A percentile compares a stretch with the other conserved stretches of the same genome.
These are phyloP conservation scores for Apamea crenata DNA, from an alignment of 2,888 invertebrate genomes.

Conservation along the genomic window DNA sequence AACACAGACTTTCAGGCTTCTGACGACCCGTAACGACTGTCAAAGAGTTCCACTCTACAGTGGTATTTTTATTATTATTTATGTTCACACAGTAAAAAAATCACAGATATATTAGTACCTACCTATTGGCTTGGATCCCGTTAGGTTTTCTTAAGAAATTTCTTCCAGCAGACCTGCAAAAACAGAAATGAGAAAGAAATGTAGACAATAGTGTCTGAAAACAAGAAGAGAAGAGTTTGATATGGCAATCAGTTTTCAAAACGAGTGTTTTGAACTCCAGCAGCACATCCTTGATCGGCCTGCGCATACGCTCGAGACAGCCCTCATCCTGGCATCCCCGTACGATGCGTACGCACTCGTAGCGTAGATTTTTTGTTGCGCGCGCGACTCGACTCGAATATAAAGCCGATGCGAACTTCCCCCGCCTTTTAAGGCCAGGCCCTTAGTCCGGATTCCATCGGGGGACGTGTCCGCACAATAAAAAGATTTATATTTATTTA, in stretches of 20 bases:
- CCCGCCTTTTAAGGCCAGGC: slow-evolving; percentile 84
- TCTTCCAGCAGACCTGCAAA: too few relatives aligned
- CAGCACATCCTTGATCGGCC: slow-evolving; percentile 62
- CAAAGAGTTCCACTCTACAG: background rate
- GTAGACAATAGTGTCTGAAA: too few relatives aligned
- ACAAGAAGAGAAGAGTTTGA: too few relatives aligned
- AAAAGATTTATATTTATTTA: slow-evolving; percentile 87
- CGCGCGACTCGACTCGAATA: slow-evolving; percentile 80
- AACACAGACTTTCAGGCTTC: background rate
- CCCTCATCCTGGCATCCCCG: slow-evolving; percentile 78
- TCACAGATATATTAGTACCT: too few relatives aligned
- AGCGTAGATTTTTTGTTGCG: slow-evolving; percentile 86
- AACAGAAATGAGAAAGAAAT: too few relatives aligned
- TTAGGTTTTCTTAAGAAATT: too few relatives aligned
- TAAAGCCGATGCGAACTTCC: slow-evolving; percentile 84
- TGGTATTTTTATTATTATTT: too few relatives aligned
- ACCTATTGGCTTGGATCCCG: too few relatives aligned
- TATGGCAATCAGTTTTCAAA: background rate
- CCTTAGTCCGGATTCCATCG: slow-evolving; percentile 86
- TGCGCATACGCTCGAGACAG: slow-evolving; percentile 63
- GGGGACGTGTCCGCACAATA: slow-evolving; percentile 86
- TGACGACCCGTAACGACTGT: background rate
- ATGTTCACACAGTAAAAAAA: too few relatives aligned
- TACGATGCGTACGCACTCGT: slow-evolving; percentile 85
- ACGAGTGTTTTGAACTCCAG: background rate